phyloP scores from a whole-genome alignment of 2,888 invertebrate genomes.

The Proisotoma minuta region DNA sequence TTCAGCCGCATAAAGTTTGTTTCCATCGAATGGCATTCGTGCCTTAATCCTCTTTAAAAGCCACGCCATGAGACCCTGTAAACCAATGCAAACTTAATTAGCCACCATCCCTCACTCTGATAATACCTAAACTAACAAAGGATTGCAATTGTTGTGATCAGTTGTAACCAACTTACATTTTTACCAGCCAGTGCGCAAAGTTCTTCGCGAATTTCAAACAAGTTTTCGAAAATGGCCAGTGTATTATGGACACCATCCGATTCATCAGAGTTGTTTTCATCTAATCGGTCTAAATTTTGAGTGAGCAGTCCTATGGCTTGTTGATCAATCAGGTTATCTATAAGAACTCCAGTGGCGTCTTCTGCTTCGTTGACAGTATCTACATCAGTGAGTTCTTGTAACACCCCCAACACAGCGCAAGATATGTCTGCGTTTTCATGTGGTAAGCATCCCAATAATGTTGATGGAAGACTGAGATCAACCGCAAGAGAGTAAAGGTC shows the following conservation, averaged over 20 bases:
- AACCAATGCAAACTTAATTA: background rate
- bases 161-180: slow-evolving; percentile 39
- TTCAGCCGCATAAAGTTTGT: slow-evolving; percentile 93
- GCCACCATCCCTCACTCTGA: too few relatives aligned
- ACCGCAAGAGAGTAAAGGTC: slow-evolving; percentile 89
- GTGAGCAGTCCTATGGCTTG: slow-evolving; percentile 85
- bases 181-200: slow-evolving; percentile 78
- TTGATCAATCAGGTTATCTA: slow-evolving; percentile 80
- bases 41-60: slow-evolving; percentile 80
- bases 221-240: slow-evolving; percentile 86
- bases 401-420: slow-evolving; percentile 67
- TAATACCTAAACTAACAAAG: too few relatives aligned
- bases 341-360: slow-evolving; percentile 80
- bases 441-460: slow-evolving; percentile 82
- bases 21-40: slow-evolving; percentile 87
- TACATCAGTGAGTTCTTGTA: slow-evolving; percentile 89
- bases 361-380: slow-evolving; percentile 92
- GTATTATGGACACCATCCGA: slow-evolving; percentile 94
- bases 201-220: slow-evolving; percentile 83
- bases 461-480: slow-evolving; percentile 80
- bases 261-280: slow-evolving; percentile 90
- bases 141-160: too few relatives aligned
- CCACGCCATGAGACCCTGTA: slow-evolving; percentile 85
- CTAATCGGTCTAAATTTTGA: slow-evolving; percentile 87
- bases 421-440: slow-evolving; percentile 96